phyloP scores from a whole-genome alignment of 1,140 invertebrate genomes.

The Macrostomum lignano region DNA sequence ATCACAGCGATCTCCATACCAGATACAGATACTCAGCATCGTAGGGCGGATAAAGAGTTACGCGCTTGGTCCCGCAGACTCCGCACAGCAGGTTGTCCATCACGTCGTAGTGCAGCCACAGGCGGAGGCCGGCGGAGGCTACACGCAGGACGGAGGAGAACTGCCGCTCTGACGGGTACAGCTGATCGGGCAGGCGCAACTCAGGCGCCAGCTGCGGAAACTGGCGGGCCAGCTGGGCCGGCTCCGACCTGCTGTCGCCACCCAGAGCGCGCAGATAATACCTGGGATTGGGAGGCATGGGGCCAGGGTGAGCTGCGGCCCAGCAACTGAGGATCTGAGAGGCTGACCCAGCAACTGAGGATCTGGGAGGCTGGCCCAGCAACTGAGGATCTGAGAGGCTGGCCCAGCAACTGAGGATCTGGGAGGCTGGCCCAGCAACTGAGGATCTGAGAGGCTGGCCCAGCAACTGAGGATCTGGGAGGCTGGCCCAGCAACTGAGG shows the following conservation, averaged over 20 bases:
- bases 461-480: too few relatives aligned
- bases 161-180: constrained; percentile 1
- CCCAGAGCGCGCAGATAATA: constrained; percentile 6
- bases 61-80: constrained; percentile 6
- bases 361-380: too few relatives aligned
- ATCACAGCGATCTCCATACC: not conserved
- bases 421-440: too few relatives aligned
- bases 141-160: constrained; percentile 6
- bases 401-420: too few relatives aligned
- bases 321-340: too few relatives aligned
- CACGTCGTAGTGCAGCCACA: constrained; percentile 7
- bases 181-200: not conserved
- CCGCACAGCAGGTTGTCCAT: constrained; percentile 6
- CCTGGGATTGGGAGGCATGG: too few relatives aligned
- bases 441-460: too few relatives aligned
- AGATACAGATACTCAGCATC: constrained; percentile 6
- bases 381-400: too few relatives aligned
- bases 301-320: too few relatives aligned
- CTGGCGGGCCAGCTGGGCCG: not conserved
- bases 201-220: constrained; percentile 4
- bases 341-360: too few relatives aligned
- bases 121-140: not conserved
- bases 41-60: constrained; percentile 4
- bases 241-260: constrained; percentile 2
- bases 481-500: too few relatives aligned